Conservation (phyloP, 2,888 invertebrate genomes). For the Chymomyza amoena region DNA sequence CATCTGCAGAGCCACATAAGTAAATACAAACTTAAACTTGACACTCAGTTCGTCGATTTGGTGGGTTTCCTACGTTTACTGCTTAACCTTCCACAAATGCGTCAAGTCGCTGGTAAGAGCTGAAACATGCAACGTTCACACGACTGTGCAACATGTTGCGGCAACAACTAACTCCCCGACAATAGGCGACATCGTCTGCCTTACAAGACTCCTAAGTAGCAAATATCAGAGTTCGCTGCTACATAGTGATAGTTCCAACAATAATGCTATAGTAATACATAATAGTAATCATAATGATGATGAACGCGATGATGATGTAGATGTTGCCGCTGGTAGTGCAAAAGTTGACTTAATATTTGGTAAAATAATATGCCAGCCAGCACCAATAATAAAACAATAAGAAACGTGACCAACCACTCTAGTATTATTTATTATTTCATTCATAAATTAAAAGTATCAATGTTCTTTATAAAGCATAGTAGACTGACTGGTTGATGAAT, state of each 20-base stretch:
- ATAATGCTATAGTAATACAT: not conserved
- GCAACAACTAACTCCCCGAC: not conserved
- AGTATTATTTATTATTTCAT: not conserved
- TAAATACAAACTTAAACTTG: conserved; percentile 72
- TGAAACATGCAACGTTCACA: not conserved
- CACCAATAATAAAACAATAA: conserved; percentile 6
- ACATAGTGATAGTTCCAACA: not conserved
- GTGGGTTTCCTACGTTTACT: conserved; percentile 35
- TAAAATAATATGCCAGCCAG: not conserved
- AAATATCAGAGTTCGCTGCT: conserved; percentile 65
- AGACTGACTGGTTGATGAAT: too few species aligned
- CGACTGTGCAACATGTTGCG: conserved; percentile 3
- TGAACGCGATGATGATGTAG: conserved; percentile 16
- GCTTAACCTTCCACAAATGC: conserved; percentile 52
- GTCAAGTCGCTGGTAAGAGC: not conserved
- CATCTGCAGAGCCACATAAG: conserved; percentile 34
- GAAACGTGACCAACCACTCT: conserved; percentile 3
- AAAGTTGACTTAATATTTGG: conserved; percentile 26
- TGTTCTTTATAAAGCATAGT: not conserved
- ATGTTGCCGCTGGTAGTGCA: conserved; percentile 30
- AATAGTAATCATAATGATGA: not conserved
- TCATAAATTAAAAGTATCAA: not conserved
- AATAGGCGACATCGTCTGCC: not conserved
- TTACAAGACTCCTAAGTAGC: conserved; percentile 21
- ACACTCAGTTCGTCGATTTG: conserved; percentile 47